phyloP scores from a whole-genome alignment of 1,140 invertebrate species.

The Drosophila kohkoa region DNA sequence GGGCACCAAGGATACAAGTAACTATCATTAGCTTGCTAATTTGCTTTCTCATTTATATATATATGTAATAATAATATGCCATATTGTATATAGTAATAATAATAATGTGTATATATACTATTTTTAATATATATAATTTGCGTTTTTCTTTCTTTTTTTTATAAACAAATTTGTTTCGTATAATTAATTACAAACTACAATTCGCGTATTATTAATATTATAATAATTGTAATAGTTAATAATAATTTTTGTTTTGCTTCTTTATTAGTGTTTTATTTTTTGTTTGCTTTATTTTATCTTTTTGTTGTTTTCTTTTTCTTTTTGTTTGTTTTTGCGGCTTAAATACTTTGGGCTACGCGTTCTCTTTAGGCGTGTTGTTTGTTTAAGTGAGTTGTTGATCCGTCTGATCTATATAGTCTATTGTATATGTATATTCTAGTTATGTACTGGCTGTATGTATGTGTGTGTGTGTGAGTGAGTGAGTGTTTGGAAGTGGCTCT shows the following conservation, averaged over 20 bases:
- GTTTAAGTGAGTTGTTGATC: conserved; percentile 53
- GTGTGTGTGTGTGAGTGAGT: conserved; percentile 42
- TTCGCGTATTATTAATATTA: conserved; percentile 67
- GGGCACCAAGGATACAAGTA: conserved; percentile 11
- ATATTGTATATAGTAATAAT: conserved; percentile 78
- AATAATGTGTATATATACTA: conserved; percentile 72
- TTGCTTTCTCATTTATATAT: conserved; percentile 53
- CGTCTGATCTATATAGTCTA: conserved; percentile 22
- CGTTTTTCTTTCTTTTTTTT: conserved; percentile 45
- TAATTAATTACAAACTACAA: conserved; percentile 81
- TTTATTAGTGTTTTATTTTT: conserved; percentile 52
- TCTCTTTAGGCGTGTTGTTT: conserved; percentile 51
- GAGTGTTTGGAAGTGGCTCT: conserved; percentile 64
- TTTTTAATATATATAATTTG: conserved; percentile 73
- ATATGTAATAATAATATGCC: conserved; percentile 78
- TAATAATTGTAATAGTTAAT: conserved; percentile 63
- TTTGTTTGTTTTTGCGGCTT: conserved; percentile 75
- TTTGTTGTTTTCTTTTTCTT: conserved; percentile 63
- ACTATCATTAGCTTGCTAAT: conserved; percentile 56
- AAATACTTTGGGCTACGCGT: conserved; percentile 71
- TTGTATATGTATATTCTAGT: conserved; percentile 17
- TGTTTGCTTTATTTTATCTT: conserved; percentile 36
- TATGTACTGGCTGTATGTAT: conserved; percentile 31
- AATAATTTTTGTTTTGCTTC: conserved; percentile 66
- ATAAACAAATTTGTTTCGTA: conserved; percentile 78